phyloP scores from a whole-genome alignment of 2,888 invertebrate genomes.

The Cosmia trapezina region DNA sequence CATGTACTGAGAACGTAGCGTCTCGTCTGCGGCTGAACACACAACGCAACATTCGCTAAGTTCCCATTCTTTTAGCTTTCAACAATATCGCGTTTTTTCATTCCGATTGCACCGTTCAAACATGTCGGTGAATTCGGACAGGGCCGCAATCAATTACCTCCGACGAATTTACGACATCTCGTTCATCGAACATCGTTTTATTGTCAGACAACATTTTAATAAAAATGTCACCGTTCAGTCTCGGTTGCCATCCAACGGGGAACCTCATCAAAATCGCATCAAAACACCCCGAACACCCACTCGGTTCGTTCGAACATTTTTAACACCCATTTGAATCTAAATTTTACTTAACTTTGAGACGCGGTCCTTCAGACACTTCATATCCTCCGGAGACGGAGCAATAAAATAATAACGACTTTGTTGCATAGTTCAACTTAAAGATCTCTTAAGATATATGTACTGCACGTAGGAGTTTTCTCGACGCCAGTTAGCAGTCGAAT shows the following conservation, averaged over 20 bases:
- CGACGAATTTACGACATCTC: conserved; percentile 77
- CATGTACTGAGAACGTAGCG: conserved; percentile 79
- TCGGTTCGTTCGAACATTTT: conserved; percentile 79
- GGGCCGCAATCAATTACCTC: conserved; percentile 76
- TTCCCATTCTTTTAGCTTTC: conserved; percentile 73
- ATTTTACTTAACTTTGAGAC: conserved; percentile 80
- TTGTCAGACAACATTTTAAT: conserved; percentile 80
- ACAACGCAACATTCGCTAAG: conserved; percentile 62
- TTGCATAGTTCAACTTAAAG: conserved; percentile 69
- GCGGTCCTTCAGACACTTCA: conserved; percentile 74
- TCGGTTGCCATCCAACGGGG: conserved; percentile 65
- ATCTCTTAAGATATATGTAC: conserved; percentile 44
- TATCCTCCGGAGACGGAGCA: conserved; percentile 74
- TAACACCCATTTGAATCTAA: conserved; percentile 84
- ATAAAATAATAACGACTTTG: conserved; percentile 79
- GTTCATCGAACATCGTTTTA: conserved; percentile 76
- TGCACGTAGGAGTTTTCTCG: conserved; percentile 57
- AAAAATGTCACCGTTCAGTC: conserved; percentile 77
- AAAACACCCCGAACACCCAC: conserved; percentile 78
- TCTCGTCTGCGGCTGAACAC: conserved; percentile 75
- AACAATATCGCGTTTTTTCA: conserved; percentile 68
- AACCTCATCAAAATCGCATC: conserved; percentile 86
- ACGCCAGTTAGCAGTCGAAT: conserved; percentile 70
- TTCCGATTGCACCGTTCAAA: conserved; percentile 70
- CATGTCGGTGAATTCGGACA: conserved; percentile 62